Percentiles rank a stretch among this genome's conserved stretches.
Evolutionary conservation across 2,888 invertebrate genomes (phyloP).

Genomic region (Reticulitermes lucifugus): DNA sequence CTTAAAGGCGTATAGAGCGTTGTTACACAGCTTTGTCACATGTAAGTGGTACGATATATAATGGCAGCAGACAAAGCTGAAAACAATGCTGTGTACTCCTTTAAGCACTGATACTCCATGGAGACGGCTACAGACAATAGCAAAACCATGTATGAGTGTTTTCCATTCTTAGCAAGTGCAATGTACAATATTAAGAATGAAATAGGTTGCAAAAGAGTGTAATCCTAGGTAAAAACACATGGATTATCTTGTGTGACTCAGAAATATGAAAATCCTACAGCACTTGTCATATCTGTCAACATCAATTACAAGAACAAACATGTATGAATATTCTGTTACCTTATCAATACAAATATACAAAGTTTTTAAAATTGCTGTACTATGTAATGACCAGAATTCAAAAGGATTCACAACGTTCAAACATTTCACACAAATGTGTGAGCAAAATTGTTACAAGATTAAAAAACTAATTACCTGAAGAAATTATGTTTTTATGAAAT

Average conservation of each 20-base stretch:
- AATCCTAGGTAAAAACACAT: background rate
- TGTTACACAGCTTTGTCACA: too few relatives aligned
- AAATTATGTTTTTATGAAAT: background rate
- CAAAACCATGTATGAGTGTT: too few relatives aligned
- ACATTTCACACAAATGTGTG: background rate
- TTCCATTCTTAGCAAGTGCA: too few relatives aligned
- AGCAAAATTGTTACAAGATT: background rate
- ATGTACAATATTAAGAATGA: too few relatives aligned
- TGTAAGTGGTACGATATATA: too few relatives aligned
- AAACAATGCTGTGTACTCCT: too few relatives aligned
- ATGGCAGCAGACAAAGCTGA: too few relatives aligned
- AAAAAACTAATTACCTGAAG: background rate
- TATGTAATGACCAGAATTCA: slow-evolving; percentile 4
- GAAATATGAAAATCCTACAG: background rate
- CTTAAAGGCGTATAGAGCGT: too few relatives aligned
- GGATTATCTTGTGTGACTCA: background rate
- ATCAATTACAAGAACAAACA: background rate
- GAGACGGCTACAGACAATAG: too few relatives aligned
- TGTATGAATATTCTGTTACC: background rate
- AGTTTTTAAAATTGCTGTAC: background rate
- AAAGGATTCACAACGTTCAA: background rate
- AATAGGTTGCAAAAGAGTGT: background rate
- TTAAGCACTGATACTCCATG: too few relatives aligned
- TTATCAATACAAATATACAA: background rate
- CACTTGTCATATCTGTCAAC: background rate